These are phyloP conservation scores for Cheilosia impressa DNA, from an alignment of 2,888 invertebrate species.

Conservation along the genomic window DNA sequence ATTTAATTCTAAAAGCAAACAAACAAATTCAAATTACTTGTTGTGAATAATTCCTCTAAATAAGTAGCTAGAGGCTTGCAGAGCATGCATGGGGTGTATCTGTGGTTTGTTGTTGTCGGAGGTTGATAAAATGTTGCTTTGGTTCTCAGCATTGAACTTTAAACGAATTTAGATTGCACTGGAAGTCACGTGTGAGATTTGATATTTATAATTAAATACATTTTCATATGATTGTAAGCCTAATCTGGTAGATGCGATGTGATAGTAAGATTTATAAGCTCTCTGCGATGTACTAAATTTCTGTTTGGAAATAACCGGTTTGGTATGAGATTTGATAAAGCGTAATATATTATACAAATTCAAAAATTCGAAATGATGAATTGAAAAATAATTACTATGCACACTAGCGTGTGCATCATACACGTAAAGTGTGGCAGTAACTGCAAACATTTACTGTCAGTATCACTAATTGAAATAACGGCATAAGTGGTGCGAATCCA, in stretches of 20 bases:
- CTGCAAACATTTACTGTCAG: too few species aligned
- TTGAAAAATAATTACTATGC: too few species aligned
- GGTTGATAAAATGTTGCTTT: background rate
- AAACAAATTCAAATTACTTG: slow-evolving; percentile 7
- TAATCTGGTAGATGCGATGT: background rate
- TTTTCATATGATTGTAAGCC: background rate
- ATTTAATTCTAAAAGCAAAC: slow-evolving; percentile 9
- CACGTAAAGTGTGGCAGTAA: too few species aligned
- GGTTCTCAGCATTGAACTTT: background rate
- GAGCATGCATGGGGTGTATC: background rate
- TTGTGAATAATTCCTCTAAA: slow-evolving; percentile 8
- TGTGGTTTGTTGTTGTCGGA: too few species aligned
- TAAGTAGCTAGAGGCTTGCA: background rate
- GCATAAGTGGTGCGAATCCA: too few species aligned
- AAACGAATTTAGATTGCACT: background rate
- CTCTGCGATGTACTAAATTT: background rate
- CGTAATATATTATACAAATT: too few species aligned
- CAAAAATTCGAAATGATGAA: too few species aligned
- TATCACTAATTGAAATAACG: too few species aligned
- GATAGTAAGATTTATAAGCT: background rate
- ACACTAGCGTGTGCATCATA: too few species aligned
- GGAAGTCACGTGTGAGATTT: slow-evolving; percentile 7
- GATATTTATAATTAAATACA: background rate
- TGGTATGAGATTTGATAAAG: too few species aligned
- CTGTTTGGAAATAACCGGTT: too few species aligned